Conservation (phyloP, 2,797 vertebrate genomes). For the Danio jaintianensis region DNA sequence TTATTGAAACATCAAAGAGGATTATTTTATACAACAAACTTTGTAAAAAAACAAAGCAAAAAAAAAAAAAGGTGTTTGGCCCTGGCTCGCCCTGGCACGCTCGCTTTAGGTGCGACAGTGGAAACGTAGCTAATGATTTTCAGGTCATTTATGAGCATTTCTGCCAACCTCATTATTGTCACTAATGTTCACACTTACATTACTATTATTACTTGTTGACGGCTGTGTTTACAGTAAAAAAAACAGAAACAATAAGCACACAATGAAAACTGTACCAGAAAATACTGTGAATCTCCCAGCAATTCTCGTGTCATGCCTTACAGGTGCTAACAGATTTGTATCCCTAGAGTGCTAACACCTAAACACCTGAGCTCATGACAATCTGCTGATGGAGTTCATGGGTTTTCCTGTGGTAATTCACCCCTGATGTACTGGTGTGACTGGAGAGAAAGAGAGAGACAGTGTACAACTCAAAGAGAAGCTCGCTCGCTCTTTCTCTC, state of each 20-base stretch:
- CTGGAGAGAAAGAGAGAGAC: neutral
- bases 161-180: neutral
- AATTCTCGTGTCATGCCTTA: neutral
- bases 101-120: too few relatives aligned
- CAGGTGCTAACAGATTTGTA: neutral
- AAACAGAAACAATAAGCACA: slow-evolving; percentile 1
- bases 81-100: too few relatives aligned
- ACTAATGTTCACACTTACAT: neutral
- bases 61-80: too few relatives aligned
- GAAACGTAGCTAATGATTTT: too few relatives aligned
- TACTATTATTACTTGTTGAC: neutral
- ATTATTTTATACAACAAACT: too few relatives aligned
- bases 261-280: too few relatives aligned
- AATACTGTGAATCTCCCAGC: neutral
- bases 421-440: neutral
- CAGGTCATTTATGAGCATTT: neutral
- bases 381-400: slow-evolving; percentile 16
- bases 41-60: too few relatives aligned
- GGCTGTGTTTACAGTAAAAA: neutral
- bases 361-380: slow-evolving; percentile 2
- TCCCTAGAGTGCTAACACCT: neutral
- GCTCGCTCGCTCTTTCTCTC: neutral
- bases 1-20: too few relatives aligned
- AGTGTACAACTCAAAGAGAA: neutral
- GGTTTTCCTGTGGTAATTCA: neutral